phyloP scores from a whole-genome alignment of 2,888 invertebrate genomes.

The Caenorhabditis angaria region DNA sequence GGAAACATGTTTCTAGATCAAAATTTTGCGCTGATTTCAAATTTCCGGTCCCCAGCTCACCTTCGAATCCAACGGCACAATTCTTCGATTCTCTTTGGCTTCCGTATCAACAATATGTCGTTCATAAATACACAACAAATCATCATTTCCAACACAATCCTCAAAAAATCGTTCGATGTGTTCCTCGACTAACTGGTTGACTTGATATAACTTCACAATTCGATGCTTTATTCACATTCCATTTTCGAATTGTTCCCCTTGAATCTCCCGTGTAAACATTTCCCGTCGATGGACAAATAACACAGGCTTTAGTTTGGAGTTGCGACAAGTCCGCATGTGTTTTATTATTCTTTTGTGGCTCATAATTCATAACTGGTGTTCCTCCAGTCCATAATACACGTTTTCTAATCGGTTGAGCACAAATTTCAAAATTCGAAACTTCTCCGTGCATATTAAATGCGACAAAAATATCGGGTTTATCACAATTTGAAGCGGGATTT shows the following conservation, averaged over 20 bases:
- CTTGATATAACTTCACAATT: slow-evolving; percentile 27
- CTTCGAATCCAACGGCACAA: slow-evolving; percentile 37
- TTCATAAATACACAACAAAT: slow-evolving; percentile 40
- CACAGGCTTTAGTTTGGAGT: slow-evolving; percentile 30
- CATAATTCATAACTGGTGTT: slow-evolving; percentile 26
- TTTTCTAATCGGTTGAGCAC: slow-evolving; percentile 24
- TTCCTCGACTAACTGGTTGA: slow-evolving; percentile 20
- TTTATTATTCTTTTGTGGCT: neutral
- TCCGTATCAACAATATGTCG: slow-evolving; percentile 28
- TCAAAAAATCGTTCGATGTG: slow-evolving; percentile 34
- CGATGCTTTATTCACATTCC: slow-evolving; percentile 31
- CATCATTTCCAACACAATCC: slow-evolving; percentile 20
- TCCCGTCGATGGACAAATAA: slow-evolving; percentile 44
- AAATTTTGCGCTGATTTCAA: too few relatives aligned
- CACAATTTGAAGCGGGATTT: slow-evolving; percentile 27
- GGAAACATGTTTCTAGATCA: too few relatives aligned
- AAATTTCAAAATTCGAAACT: slow-evolving; percentile 38
- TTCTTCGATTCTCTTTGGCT: slow-evolving; percentile 33
- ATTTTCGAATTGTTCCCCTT: slow-evolving; percentile 45
- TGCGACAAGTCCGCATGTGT: neutral
- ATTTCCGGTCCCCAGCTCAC: too few relatives aligned
- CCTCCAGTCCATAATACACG: slow-evolving; percentile 38
- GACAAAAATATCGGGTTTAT: slow-evolving; percentile 35
- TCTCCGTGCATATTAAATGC: slow-evolving; percentile 40
- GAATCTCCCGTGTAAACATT: slow-evolving; percentile 49